Conservation (phyloP, 64 coral and sea anemone species). For the Stylophora pistillata region DNA sequence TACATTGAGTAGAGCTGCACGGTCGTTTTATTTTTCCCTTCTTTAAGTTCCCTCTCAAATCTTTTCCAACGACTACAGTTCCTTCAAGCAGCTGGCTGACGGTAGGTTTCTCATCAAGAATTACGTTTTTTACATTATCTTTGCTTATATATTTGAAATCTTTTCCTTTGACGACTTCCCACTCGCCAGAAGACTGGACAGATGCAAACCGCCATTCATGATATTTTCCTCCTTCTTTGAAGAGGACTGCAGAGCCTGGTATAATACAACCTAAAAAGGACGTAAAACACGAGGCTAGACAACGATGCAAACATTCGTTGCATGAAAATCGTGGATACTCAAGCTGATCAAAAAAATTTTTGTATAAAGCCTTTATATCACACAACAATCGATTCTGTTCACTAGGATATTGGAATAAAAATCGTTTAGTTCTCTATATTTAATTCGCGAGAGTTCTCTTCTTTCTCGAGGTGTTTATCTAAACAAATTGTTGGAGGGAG, state of each 20-base stretch:
- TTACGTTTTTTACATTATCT: neutral
- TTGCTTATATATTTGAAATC: too few relatives aligned
- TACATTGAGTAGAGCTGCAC: neutral
- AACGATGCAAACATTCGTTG: neutral
- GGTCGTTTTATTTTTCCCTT: neutral
- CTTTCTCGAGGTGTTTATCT: too few relatives aligned
- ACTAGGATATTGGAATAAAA: too few relatives aligned
- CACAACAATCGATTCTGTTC: too few relatives aligned
- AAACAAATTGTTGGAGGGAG: too few relatives aligned
- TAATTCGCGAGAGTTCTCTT: too few relatives aligned
- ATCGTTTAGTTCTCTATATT: too few relatives aligned
- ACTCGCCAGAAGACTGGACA: neutral
- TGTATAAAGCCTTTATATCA: too few relatives aligned
- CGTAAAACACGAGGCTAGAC: neutral
- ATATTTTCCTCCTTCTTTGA: neutral
- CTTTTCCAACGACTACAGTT: neutral
- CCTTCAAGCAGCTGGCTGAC: neutral
- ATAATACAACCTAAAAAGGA: neutral
- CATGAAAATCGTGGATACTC: neutral
- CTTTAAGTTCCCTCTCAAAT: neutral
- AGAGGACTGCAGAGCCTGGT: neutral
- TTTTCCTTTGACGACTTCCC: neutral
- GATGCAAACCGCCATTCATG: neutral
- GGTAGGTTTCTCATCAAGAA: conserved; percentile 3
- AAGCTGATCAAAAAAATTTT: neutral